Evolutionary conservation across 1,140 invertebrate genomes (phyloP).

Genomic region (Diachasmimorpha longicaudata): DNA sequence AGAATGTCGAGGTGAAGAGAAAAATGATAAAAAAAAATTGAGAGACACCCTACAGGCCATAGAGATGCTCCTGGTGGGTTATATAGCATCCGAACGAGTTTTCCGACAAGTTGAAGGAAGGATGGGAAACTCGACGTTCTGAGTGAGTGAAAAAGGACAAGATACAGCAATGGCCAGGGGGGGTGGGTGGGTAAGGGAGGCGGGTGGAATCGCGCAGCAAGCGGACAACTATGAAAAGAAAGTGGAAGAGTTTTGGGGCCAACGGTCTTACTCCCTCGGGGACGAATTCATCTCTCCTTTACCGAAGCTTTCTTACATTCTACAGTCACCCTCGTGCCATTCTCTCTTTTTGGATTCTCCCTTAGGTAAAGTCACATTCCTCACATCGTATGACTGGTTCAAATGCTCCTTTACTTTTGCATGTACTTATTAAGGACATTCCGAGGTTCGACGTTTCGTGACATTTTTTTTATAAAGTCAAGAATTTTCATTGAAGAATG

Average conservation of each 20-base stretch:
- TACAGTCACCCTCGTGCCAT: background rate
- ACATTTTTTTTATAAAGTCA: background rate
- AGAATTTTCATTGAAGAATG: too few species aligned
- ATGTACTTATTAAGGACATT: background rate
- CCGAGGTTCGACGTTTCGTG: background rate
- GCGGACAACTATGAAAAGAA: conserved; percentile 1
- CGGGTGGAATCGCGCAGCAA: background rate
- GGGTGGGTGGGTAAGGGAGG: too few species aligned
- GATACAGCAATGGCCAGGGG: background rate
- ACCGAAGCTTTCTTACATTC: background rate
- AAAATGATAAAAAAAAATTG: background rate
- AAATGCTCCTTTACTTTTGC: background rate
- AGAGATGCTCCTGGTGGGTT: background rate
- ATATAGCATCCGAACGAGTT: background rate
- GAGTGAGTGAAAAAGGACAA: conserved; percentile 11
- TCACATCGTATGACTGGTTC: background rate
- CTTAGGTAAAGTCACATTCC: background rate
- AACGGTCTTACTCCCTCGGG: conserved; percentile 5
- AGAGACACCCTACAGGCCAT: background rate
- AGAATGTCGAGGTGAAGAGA: background rate
- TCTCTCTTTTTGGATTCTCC: background rate
- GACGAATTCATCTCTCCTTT: background rate
- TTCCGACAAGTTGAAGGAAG: conserved; percentile 6
- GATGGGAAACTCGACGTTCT: conserved; percentile 4
- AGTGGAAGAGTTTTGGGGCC: conserved; percentile 5